These are phyloP conservation scores for Peucedramus taeniatus DNA, from an alignment of 2,113 vertebrate species.

Conservation along the genomic window DNA sequence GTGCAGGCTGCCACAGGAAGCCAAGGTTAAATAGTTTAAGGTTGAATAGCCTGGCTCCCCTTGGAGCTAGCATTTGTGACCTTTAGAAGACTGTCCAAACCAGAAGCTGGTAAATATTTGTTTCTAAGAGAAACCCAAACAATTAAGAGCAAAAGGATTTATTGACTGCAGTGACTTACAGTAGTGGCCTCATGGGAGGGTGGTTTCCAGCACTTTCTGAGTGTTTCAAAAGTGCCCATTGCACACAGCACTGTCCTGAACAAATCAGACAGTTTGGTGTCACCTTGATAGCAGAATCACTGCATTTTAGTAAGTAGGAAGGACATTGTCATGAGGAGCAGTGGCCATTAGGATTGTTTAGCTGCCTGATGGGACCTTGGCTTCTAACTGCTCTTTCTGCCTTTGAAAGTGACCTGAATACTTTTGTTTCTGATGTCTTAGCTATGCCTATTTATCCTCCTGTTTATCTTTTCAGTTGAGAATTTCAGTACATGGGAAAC, in stretches of 20 bases:
- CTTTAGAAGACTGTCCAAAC: background rate
- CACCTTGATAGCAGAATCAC: background rate
- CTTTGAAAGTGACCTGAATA: background rate
- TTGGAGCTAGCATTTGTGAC: slow-evolving; percentile 15
- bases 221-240: background rate
- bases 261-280: background rate
- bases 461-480: background rate
- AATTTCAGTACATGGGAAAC: background rate
- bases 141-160: background rate
- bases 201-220: background rate
- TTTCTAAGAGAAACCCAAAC: slow-evolving; percentile 27
- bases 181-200: background rate
- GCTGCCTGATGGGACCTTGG: background rate
- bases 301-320: background rate
- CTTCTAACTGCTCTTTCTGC: background rate
- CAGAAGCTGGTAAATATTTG: slow-evolving; percentile 31
- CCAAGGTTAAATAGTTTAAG: slow-evolving; percentile 1
- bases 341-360: background rate
- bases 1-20: background rate
- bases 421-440: background rate
- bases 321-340: background rate
- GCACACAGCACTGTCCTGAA: background rate
- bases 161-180: background rate
- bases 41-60: slow-evolving; percentile 4
- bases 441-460: background rate